Percentiles rank a stretch among this genome's conserved stretches.
These are phyloP conservation scores for Pterobdella sp. DNA, from an alignment of 2,888 invertebrate species.

Conservation along the genomic window DNA sequence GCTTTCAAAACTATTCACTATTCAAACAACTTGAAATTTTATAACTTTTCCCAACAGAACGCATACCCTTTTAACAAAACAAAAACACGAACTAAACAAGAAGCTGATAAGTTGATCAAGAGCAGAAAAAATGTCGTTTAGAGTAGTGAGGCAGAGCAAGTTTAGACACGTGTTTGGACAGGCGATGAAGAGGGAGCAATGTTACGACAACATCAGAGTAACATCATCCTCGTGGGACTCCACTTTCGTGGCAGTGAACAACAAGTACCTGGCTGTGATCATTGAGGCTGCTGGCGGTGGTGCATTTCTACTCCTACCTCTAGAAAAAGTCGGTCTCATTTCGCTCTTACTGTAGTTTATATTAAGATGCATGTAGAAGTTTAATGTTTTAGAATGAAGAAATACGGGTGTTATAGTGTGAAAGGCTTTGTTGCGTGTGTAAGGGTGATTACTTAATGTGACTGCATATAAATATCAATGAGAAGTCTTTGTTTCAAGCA, in stretches of 20 bases:
- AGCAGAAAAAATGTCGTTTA: conserved; percentile 38
- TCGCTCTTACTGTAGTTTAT: no score
- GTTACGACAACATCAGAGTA: conserved; percentile 85
- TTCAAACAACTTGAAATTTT: no score
- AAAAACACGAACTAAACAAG: no score
- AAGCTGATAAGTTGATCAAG: no score
- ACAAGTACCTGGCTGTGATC: conserved; percentile 80
- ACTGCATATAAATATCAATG: background rate
- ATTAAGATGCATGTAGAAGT: background rate
- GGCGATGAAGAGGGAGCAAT: conserved; percentile 76
- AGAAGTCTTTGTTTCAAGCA: no score
- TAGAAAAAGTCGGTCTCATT: conserved; percentile 69
- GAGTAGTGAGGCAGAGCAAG: conserved; percentile 80
- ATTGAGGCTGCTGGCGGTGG: conserved; percentile 88
- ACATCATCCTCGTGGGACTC: conserved; percentile 89
- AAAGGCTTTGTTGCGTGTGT: background rate
- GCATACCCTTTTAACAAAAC: no score
- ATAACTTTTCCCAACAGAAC: no score
- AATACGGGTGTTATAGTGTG: background rate
- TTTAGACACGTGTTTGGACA: conserved; percentile 92
- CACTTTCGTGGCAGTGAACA: conserved; percentile 87
- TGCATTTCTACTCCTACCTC: conserved; percentile 82
- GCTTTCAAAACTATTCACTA: no score
- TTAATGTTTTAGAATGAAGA: background rate
- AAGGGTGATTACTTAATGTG: background rate